These are phyloP conservation scores for Neoscelio sp. DNA, from an alignment of 2,888 invertebrate species.

Conservation along the genomic window DNA sequence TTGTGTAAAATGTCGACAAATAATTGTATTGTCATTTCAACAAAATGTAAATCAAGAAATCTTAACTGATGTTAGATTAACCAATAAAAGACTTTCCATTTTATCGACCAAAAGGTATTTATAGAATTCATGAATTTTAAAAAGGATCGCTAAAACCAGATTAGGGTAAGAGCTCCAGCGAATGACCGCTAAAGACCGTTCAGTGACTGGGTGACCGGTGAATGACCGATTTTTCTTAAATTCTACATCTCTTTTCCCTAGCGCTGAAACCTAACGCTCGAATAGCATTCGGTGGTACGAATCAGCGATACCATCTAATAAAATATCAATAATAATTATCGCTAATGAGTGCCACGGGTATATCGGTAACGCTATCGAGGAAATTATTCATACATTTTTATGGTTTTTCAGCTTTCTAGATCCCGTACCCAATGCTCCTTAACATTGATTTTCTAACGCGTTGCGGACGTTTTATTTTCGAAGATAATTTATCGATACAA, in stretches of 20 bases:
- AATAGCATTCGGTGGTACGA: constrained; percentile 3
- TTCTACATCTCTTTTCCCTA: constrained; percentile 15
- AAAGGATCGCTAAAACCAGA: constrained; percentile 33
- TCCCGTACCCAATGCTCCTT: background rate
- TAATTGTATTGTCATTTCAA: no score
- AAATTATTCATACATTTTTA: constrained; percentile 25
- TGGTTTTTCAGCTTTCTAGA: constrained; percentile 29
- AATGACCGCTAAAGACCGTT: constrained; percentile 28
- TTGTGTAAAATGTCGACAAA: no score
- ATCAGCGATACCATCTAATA: constrained; percentile 11
- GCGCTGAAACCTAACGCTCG: background rate
- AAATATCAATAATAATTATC: constrained; percentile 27
- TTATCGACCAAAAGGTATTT: constrained; percentile 2
- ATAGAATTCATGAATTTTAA: constrained; percentile 33
- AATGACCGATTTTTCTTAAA: constrained; percentile 38
- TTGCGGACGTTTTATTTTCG: constrained; percentile 7
- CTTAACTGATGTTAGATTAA: background rate
- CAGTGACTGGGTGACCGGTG: constrained; percentile 20
- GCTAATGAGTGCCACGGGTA: constrained; percentile 12
- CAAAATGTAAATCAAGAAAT: background rate
- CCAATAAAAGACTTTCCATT: constrained; percentile 2
- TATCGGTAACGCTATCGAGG: constrained; percentile 14
- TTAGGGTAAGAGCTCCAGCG: constrained; percentile 29
- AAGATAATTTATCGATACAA: constrained; percentile 7
- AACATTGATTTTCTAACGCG: constrained; percentile 14